Conservation (phyloP, 2,113 vertebrate genomes). For the Carassius auratus region DNA sequence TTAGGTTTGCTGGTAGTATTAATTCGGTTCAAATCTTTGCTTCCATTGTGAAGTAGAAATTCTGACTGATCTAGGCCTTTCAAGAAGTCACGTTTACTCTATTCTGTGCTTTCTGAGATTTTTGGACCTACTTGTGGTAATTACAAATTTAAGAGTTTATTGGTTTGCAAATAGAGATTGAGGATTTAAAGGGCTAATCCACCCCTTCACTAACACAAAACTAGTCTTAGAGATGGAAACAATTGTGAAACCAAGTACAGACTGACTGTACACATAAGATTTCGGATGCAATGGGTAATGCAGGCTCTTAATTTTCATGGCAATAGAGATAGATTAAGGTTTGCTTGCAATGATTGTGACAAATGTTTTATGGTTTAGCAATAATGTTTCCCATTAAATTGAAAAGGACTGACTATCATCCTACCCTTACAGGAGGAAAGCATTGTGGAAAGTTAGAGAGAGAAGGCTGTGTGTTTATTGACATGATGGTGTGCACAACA, state of each 20-base stretch:
- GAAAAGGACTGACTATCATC: background rate
- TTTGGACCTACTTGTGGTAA: background rate
- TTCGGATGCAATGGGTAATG: constrained; percentile 6
- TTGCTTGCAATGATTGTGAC: background rate
- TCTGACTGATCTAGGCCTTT: background rate
- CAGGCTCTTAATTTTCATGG: constrained; percentile 45
- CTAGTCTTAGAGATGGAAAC: background rate
- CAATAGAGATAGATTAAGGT: constrained; percentile 32
- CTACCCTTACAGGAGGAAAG: background rate
- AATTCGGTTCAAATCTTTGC: background rate
- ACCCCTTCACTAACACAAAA: background rate
- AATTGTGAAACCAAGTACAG: background rate
- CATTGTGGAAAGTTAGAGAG: constrained; percentile 1
- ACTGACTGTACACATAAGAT: background rate
- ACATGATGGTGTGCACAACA: constrained; percentile 47
- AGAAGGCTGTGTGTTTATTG: constrained; percentile 13
- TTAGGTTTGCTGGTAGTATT: constrained; percentile 12
- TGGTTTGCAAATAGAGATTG: background rate
- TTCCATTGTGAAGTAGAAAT: background rate
- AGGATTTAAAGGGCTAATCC: background rate
- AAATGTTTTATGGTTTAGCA: constrained; percentile 7
- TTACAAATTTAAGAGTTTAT: background rate
- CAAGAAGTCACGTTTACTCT: background rate
- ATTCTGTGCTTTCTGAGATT: background rate
- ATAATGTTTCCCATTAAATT: background rate